Base-by-base conservation (phyloP, 2,113 vertebrate genomes). In the Peucedramus taeniatus region DNA sequence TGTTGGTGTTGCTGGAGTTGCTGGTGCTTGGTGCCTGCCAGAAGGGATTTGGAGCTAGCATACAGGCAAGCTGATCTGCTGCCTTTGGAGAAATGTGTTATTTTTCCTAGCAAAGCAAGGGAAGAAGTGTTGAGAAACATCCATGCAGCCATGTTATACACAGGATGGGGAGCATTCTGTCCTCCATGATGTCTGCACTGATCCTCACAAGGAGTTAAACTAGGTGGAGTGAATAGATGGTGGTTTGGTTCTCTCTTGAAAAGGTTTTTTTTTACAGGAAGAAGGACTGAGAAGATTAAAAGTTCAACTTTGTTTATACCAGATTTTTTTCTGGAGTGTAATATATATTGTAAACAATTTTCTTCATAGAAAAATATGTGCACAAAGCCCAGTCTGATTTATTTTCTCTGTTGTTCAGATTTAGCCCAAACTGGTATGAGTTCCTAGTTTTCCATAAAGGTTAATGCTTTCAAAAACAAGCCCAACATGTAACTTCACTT, bases 301-400 rank as follows among this genome's bases (percentile, higher is more conserved):
- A 91, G 80, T 90, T 92, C 78, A 71, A 57, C 35, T 83, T 92
- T 86, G 83, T 76, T 93, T 88, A 76, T 54, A 60, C 33, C 70
- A 59, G n/a, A 35, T 60, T 72, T 75, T 75, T 39, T 56, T 76
- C 66, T 92, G 91, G 57, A 83, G 35, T 19, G 30, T 54, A 71
- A 42, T 82, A 37, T 17, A 30, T 19, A 26, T 51, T 63, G 85
- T 75, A 82, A 93, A 93, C 65, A 78, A 66, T 65, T 84, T 90
- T 50, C 69, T 92, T 71, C 70, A 44, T 23, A 39, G 64, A 66
- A 82, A 82, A 76, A 9, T 37, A 42, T 50, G 61, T 39, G 40
- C 22, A 21, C 2, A 2, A 78, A 90, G 74, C 39, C 69, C 37
- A 13, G n/a, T 75, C 57, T 79, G 21, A 75, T 85, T 83, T 91